Conservation (phyloP, 2,113 vertebrate species). For the Corythornis madagascariensis region DNA sequence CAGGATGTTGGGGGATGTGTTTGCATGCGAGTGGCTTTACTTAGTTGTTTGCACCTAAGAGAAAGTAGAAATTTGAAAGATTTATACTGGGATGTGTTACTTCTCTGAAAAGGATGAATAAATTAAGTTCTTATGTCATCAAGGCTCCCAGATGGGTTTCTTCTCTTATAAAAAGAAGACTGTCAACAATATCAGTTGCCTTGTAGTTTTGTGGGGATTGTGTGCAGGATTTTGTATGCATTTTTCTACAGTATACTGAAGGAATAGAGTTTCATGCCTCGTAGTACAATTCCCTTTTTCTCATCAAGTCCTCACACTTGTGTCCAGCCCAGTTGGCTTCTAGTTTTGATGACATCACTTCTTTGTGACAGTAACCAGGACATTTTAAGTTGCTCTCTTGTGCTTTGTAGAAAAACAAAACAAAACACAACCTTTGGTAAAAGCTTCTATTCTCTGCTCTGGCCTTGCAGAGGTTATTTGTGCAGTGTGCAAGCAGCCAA, state of each 20-base stretch:
- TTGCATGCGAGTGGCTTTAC: background rate
- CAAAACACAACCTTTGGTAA: background rate
- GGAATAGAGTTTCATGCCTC: background rate
- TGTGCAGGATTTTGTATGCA: background rate
- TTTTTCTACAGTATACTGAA: background rate
- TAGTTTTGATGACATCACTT: background rate
- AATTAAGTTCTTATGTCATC: background rate
- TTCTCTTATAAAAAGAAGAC: background rate
- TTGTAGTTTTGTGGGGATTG: background rate
- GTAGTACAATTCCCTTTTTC: background rate
- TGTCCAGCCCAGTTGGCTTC: background rate
- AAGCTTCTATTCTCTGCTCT: background rate
- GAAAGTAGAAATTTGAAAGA: background rate
- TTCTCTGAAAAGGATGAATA: background rate
- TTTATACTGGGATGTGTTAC: background rate
- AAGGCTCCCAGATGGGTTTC: background rate
- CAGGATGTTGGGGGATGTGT: background rate
- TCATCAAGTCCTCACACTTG: background rate
- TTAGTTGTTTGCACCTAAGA: background rate
- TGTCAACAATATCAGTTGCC: background rate
- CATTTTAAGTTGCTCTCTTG: background rate
- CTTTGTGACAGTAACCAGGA: background rate
- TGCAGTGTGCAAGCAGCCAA: background rate
- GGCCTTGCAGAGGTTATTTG: background rate
- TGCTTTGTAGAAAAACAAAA: background rate